Percentiles rank a stretch among this genome's conserved stretches.
Conservation (phyloP, 92 coral and sea anemone species). For the Epizoanthus scotinus region DNA sequence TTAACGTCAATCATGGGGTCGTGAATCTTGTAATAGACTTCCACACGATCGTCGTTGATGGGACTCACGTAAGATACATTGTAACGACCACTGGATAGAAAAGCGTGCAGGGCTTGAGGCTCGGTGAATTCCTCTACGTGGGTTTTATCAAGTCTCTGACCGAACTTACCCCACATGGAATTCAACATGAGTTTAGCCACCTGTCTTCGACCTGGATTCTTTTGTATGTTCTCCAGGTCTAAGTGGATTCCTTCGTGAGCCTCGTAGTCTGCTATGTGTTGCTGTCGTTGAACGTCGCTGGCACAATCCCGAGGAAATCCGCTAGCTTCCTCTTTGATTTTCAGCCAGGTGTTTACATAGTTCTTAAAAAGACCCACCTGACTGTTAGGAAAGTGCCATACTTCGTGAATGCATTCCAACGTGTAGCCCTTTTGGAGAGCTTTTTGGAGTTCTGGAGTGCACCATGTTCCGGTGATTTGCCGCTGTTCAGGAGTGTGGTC, state of each 20-base stretch:
- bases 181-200: slow-evolving; percentile 28
- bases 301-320: background rate
- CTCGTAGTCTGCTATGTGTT: slow-evolving; percentile 19
- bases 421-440: slow-evolving; percentile 3
- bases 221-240: background rate
- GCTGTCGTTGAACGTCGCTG: background rate
- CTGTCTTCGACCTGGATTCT: slow-evolving; percentile 15
- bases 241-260: slow-evolving; percentile 11
- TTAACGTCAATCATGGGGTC: background rate
- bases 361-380: slow-evolving; percentile 11
- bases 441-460: slow-evolving; percentile 14
- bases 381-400: slow-evolving; percentile 16
- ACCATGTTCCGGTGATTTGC: slow-evolving; percentile 4
- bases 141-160: background rate
- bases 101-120: background rate
- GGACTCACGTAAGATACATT: background rate
- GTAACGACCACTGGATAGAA: background rate
- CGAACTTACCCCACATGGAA: slow-evolving; percentile 23
- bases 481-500: background rate
- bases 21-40: background rate
- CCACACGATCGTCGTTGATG: slow-evolving; percentile 25
- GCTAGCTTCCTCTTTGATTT: slow-evolving; percentile 34
- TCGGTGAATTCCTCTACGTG: background rate
- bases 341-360: slow-evolving; percentile 34
- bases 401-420: background rate